Evolutionary conservation across 1,140 invertebrate species (phyloP), one percentile per base, ranked within the genome.

Genomic region (Drosophila yakuba): DNA sequence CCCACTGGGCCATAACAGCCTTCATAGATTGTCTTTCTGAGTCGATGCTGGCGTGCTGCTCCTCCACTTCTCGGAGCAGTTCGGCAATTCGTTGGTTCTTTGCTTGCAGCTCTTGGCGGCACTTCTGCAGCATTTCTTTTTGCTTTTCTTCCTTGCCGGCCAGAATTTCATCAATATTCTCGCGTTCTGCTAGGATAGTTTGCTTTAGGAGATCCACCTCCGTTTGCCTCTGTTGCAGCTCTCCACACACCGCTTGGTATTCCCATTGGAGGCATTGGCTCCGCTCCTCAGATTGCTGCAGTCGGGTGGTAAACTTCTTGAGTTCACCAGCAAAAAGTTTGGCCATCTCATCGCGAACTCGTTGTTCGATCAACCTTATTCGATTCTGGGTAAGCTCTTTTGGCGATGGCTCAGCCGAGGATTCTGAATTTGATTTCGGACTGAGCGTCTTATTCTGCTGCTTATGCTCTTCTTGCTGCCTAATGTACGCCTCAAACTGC

Each of bases 321-420:
- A 94, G 92, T 90, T 94, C 93, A 20, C 93, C 48, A 0, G 94
- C 94, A 83, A 94, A 94, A 20, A 94, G 93, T 74, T 94, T 93
- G 0, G 94, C 94, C 89, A 94, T 94, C 74, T 94, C 94, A 48
- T 94, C 93, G 6, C 94, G 84, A 74, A 94, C 94, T 56, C 93
- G 94, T 48, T 90, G 67, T 45, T 92, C 91, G 10, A 90, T 90
- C 6, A 67, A 56, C 52, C 77, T 86, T 11, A 83, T 75, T 3
- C 81, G 74, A 23, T 61, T 63, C 62, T 57, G 62, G n/a, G 54
- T 77, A 1, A 82, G 59, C n/a, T 90, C 64, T 35, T 63, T 61
- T 8, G 59, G 59, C 0, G 80, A 51, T 1, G 12, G 20, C 4
- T 4, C 12, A 7, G 68, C 32, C 10, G 74, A 44, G 0, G 54